phyloP scores from a whole-genome alignment of 2,113 vertebrate genomes.

The Leiothrix lutea region DNA sequence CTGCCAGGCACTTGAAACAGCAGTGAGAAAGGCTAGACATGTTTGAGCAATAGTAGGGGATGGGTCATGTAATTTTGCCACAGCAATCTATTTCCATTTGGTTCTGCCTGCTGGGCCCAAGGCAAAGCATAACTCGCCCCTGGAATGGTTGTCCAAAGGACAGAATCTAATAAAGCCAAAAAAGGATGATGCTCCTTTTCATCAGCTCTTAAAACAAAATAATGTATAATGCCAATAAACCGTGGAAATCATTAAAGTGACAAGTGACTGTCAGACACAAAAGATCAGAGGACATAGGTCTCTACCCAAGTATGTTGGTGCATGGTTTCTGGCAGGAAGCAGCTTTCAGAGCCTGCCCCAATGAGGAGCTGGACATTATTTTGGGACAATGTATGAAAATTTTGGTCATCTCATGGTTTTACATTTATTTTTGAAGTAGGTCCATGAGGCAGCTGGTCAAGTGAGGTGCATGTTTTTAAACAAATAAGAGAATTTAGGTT shows the following conservation, averaged over 20 bases:
- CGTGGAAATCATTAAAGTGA: neutral
- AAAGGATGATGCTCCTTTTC: neutral
- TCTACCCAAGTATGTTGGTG: neutral
- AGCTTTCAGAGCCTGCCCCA: neutral
- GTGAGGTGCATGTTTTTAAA: constrained; percentile 38
- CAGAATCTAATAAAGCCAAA: neutral
- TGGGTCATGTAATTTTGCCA: neutral
- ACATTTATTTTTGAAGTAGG: neutral
- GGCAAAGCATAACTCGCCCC: neutral
- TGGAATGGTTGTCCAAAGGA: neutral
- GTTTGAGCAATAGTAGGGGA: constrained; percentile 48
- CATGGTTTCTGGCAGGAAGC: neutral
- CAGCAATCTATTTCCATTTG: neutral
- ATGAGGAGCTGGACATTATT: neutral
- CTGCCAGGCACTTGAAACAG: neutral
- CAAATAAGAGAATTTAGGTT: constrained; percentile 59
- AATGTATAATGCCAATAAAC: neutral
- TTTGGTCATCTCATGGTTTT: neutral
- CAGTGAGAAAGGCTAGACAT: neutral
- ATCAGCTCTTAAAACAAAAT: neutral
- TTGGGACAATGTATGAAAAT: neutral
- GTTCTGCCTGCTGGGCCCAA: neutral
- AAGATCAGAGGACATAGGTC: neutral
- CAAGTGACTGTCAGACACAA: neutral
- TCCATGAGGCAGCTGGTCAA: neutral